Base-by-base conservation (phyloP, 2,888 invertebrate genomes). In the Melanchra persicariae region DNA sequence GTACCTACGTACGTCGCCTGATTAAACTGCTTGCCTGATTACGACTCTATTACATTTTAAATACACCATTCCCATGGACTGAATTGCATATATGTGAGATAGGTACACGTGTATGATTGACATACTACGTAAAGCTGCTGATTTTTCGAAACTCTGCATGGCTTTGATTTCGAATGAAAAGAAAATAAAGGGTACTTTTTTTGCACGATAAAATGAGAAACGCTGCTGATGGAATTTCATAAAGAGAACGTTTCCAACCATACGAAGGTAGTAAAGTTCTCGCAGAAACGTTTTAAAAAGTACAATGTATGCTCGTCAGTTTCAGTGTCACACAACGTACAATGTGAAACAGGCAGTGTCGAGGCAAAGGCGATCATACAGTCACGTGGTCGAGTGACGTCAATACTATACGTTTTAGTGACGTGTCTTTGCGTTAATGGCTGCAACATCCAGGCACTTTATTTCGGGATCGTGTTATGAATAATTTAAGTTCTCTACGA, bases 11-110 rank as follows among this genome's bases (percentile, higher is more conserved):
- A 49, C 52, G 81, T 81, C 76, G 85, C 80, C 85, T 91, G 88
- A 92, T 91, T 92, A 91, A 90, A 90, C 89, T 83, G 81, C 83
- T 87, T 85, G 87, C 81, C 85, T 89, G 89, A 89, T 90, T 90
- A 87, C 84, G 76, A 79, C 82, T 87, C 79, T 71, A 88, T 86
- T 88, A 88, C 76, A 81, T 87, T 88, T 88, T 85, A 86, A 89
- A 86, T 77, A 86, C 78, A 62, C 68, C 63, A 74, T 78, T 70
- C 45, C 54, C 58, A 54, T 37, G 26, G 43, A 58, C n/a, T 15
- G 12, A 37, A 62, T 65, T 58, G 19, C n/a, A n/a, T 24, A 72
- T 66, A 43, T 26, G 19, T 19, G 9, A 49, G 12, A 34, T 24
- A 55, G 6, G 24, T 51, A 22, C 9, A 15, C 24, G 8, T 65